phyloP scores from a whole-genome alignment of 2,888 invertebrate genomes.

The Campoplex nolae region DNA sequence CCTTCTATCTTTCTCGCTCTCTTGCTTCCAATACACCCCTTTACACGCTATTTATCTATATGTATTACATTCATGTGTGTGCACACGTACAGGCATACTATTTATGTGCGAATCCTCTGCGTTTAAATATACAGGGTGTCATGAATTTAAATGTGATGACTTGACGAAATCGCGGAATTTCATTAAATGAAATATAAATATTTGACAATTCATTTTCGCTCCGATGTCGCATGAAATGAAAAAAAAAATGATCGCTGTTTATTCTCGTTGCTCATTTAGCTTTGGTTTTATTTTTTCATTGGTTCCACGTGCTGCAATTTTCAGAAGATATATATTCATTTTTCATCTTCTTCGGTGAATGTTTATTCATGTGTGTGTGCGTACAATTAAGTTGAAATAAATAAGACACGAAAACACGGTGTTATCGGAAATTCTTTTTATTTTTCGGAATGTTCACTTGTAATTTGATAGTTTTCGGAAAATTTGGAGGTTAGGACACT shows the following conservation, averaged over 20 bases:
- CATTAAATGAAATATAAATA: background rate
- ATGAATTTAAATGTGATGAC: constrained; percentile 4
- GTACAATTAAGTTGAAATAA: background rate
- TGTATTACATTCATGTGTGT: background rate
- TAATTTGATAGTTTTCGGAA: background rate
- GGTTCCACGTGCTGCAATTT: background rate
- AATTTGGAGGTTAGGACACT: background rate
- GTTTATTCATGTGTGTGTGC: background rate
- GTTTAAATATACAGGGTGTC: constrained; percentile 19
- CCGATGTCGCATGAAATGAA: background rate
- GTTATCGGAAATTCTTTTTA: background rate
- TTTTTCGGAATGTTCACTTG: background rate
- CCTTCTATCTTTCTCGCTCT: background rate
- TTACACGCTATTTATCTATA: constrained; percentile 4
- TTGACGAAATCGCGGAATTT: background rate
- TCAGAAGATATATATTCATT: background rate
- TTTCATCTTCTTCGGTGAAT: background rate
- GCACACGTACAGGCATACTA: background rate
- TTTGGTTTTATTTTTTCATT: background rate
- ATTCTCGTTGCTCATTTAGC: background rate
- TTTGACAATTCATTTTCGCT: background rate
- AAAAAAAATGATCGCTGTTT: background rate
- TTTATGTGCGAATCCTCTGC: background rate
- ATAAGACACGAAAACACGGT: background rate
- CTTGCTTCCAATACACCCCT: background rate